Conservation (phyloP, 64 coral and sea anemone species). For the Montipora cactus region DNA sequence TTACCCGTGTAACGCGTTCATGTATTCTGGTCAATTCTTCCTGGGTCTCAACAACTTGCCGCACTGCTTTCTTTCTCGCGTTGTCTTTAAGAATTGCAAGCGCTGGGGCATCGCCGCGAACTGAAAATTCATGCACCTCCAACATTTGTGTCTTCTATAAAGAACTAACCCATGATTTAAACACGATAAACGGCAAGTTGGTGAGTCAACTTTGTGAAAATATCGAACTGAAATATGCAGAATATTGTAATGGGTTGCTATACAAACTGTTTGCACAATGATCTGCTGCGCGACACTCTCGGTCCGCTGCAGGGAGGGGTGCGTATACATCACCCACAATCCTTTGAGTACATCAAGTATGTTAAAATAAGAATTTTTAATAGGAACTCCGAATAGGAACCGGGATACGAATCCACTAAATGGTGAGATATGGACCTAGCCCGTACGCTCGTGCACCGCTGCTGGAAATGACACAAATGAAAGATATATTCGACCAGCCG, state of each 20-base stretch:
- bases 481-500: too few relatives aligned
- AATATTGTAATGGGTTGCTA: constrained; percentile 29
- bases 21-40: constrained; percentile 58
- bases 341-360: too few relatives aligned
- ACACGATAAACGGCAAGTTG: constrained; percentile 4
- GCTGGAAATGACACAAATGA: too few relatives aligned
- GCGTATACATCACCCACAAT: not conserved
- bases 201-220: not conserved
- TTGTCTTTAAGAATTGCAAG: constrained; percentile 64
- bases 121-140: constrained; percentile 30
- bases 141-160: constrained; percentile 5
- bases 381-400: too few relatives aligned
- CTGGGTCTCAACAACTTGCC: constrained; percentile 67
- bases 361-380: too few relatives aligned
- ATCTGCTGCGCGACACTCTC: not conserved
- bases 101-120: constrained; percentile 67
- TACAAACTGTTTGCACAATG: constrained; percentile 15
- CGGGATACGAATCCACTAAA: too few relatives aligned
- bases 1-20: constrained; percentile 65
- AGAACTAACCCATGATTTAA: constrained; percentile 69
- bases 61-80: constrained; percentile 39
- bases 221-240: constrained; percentile 25
- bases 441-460: too few relatives aligned
- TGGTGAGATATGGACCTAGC: too few relatives aligned
- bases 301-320: constrained; percentile 21